Evolutionary conservation across 1,140 invertebrate species (phyloP).

Genomic region (Steinernema feltiae): DNA sequence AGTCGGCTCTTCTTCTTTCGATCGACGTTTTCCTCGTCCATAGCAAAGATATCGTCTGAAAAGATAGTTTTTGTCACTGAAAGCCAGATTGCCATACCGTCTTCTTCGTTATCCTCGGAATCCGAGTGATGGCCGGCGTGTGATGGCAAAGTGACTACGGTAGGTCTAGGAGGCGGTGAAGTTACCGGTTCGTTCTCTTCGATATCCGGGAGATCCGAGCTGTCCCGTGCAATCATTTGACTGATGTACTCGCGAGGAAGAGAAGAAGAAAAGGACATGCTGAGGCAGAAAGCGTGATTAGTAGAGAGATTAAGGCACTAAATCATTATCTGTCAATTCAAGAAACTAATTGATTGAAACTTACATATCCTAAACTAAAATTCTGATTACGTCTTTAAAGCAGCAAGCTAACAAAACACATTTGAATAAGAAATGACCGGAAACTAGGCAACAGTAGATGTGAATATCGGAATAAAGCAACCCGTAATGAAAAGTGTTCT

Average conservation of each 20-base stretch:
- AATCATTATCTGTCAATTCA: no score
- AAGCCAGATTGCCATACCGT: not conserved
- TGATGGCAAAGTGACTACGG: not conserved
- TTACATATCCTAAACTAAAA: no score
- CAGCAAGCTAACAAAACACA: not conserved
- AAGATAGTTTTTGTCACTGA: not conserved
- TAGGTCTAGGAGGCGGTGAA: not conserved
- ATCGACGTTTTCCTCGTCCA: conserved; percentile 1
- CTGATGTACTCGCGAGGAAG: not conserved
- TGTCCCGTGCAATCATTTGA: not conserved
- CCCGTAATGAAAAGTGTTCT: not conserved
- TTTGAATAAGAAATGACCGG: no score
- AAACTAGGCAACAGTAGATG: not conserved
- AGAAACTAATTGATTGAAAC: no score
- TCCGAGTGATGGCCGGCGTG: not conserved
- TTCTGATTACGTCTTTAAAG: no score
- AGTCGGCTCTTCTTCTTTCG: not conserved
- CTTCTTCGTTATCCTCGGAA: not conserved
- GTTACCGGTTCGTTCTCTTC: not conserved
- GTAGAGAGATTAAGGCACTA: no score
- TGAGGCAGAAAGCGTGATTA: not conserved
- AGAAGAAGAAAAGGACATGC: not conserved
- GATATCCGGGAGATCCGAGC: not conserved
- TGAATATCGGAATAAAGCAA: not conserved
- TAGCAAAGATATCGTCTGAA: not conserved